Evolutionary conservation across 1,140 invertebrate genomes (phyloP), one percentile per base, ranked within the genome.

Genomic region (Homarus americanus): DNA sequence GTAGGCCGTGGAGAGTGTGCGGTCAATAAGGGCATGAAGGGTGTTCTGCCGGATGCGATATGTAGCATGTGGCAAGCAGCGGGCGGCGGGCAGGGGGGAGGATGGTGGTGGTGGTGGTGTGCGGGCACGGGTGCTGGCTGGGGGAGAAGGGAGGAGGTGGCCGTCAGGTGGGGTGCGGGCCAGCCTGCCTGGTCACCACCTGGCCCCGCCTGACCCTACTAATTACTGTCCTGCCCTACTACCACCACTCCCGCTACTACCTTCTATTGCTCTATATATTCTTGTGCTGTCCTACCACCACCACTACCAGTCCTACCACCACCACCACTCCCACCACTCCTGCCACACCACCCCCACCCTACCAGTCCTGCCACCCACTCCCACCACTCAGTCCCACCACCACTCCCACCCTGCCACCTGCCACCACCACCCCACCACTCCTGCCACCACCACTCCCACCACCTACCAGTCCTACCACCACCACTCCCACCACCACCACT

Each of bases 121-220:
- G 53, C 24, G 53, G 53, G 53, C 53, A 58, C 53, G 15, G 53
- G 53, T 58, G 53, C 49, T 44, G 41, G 24, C 24, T 24, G 63
- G 53, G 36, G 76, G 76, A 2, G 53, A 28, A 20, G 75, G 34
- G 82, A 9, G n/a, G 82, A 15, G 38, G 32, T 24, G 82, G 69
- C 63, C 82, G 66, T 49, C 69, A 72, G 66, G 82, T 73, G 66
- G 69, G 82, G 82, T 85, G 82, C 66, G 82, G 82, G 28, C 66
- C 82, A 36, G 63, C 36, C 53, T 32, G 63, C 82, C 66, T 73
- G 41, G 82, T 73, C 34, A 69, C 69, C 82, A 85, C 82, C 82
- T 85, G 69, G 38, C 40, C 41, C 38, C 41, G 66, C 69, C 66
- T 85, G 66, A 85, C 82, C 82, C 82, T n/a, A 73, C 82, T 85